Evolutionary conservation across 2,888 invertebrate species (phyloP).

Genomic region (Sesamia inferens): DNA sequence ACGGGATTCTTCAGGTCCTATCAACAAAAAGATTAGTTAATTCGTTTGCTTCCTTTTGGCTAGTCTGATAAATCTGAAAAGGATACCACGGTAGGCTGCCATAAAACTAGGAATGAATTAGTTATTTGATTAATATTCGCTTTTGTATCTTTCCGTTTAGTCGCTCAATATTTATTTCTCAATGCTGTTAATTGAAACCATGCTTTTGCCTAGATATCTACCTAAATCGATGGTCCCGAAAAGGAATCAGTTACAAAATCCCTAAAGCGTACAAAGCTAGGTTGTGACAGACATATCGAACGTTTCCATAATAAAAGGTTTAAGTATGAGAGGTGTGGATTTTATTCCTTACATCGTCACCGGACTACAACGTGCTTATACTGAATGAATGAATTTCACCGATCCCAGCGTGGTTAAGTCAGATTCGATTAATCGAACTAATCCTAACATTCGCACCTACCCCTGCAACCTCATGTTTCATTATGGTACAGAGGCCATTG

Average conservation of each 20-base stretch:
- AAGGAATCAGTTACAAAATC: not conserved
- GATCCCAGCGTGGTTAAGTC: too few species aligned
- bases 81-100: not conserved
- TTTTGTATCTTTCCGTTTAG: too few species aligned
- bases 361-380: not conserved
- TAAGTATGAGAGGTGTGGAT: not conserved
- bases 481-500: too few species aligned
- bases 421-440: too few species aligned
- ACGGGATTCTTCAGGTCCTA: slow-evolving; percentile 61
- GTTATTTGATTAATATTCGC: not conserved
- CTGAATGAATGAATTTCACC: too few species aligned
- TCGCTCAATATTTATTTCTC: not conserved
- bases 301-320: not conserved
- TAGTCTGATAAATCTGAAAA: not conserved
- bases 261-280: not conserved
- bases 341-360: not conserved
- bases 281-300: not conserved
- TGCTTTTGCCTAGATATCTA: too few species aligned
- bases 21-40: slow-evolving; percentile 54
- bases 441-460: too few species aligned
- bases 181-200: not conserved
- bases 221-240: not conserved
- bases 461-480: too few species aligned
- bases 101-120: not conserved
- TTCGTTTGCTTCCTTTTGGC: slow-evolving; percentile 41